Base-by-base conservation (phyloP, 2,888 invertebrate species). In the Dione vanillae region DNA sequence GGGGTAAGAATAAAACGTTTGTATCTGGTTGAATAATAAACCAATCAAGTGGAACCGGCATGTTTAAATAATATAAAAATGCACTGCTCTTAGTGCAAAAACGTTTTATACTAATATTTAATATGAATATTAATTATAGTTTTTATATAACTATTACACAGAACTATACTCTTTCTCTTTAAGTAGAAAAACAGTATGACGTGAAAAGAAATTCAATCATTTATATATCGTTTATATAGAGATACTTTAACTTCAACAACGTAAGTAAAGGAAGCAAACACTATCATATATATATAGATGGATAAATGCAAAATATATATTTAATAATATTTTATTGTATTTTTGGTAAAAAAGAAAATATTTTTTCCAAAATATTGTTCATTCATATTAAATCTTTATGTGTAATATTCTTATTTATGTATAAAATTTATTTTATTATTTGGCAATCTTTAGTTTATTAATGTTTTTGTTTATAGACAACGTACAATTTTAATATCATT, bases 401-500 rank as follows among this genome's bases (percentile, higher is more conserved):
- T n/a, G n/a, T n/a, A n/a, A n/a, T n/a, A n/a, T n/a, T n/a, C n/a
- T n/a, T n/a, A n/a, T n/a, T n/a, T n/a, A n/a, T n/a, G n/a, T n/a
- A n/a, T n/a, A 27, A 45, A 43, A 14, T 14, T 27, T 16, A n/a
- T 45, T 45, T 11, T 45, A 61, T 0, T n/a, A 16, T 8, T 14
- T 27, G 10, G 9, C 10, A 12, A 35, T 16, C 2, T 54, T 37
- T n/a, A 45, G 2, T 6, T 27, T 45, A 9, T 35, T 49, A 49
- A 3, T 20, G 19, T 20, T n/a, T 37, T 2, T 16, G 11, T 61
- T 12, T 27, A 27, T 65, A 65, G 43, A 59, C 45, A 37, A 49
- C 54, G 41, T 49, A 49, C 45, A 65, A 19, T 64, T 62, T 73
- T 71, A 64, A 47, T 69, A 51, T 72, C 43, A 40, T 65, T 66